Base-by-base conservation (phyloP, 2,797 vertebrate genomes). In the Neostethus bicornis region DNA sequence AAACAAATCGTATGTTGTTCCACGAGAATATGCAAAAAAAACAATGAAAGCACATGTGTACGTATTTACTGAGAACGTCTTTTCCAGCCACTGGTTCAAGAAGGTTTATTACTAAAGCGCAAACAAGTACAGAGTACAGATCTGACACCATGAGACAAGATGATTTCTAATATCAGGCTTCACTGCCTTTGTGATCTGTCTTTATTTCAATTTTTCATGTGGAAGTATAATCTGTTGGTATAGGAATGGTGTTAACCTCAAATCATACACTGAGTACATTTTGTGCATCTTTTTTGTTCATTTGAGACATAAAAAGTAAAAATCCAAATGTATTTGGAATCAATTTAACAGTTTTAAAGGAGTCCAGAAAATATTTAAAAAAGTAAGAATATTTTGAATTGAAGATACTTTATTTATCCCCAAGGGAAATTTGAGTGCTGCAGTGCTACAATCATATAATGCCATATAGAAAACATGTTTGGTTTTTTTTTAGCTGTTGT, bases 121-220 rank as follows among this genome's bases (percentile, higher is more conserved):
- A 35, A 61, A 73, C 55, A 42, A 53, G 28, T 13, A 16, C 43
- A 61, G 25, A 20, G 26, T 43, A 29, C 32, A 41, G 4, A 14
- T 70, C 37, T 52, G 51, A 50, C 1, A 2, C 48, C 7, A 46
- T 17, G 50, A 63, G 45, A 54, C n/a, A 11, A 31, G 35, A 23
- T 23, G 17, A 55, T 70, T 47, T 28, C 28, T 51, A 58, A 69
- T 48, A 63, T 66, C 56, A 57, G 34, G 23, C 57, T 57, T 23
- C 48, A 43, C 9, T 38, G 14, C 37, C 8, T 57, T 48, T 47
- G 21, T 53, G 26, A 58, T 34, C 5, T 2, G 1, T 29, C 3
- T 35, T 29, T 55, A 11, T 32, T 51, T 29, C 46, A 0, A 48
- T n/a, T 16, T 39, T 70, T 44, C 37, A 50, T 20, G 3, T 23